A percentile compares a stretch with the other conserved stretches of the same genome.
Conservation (phyloP, 2,113 vertebrate species). For the Gopherus flavomarginatus region DNA sequence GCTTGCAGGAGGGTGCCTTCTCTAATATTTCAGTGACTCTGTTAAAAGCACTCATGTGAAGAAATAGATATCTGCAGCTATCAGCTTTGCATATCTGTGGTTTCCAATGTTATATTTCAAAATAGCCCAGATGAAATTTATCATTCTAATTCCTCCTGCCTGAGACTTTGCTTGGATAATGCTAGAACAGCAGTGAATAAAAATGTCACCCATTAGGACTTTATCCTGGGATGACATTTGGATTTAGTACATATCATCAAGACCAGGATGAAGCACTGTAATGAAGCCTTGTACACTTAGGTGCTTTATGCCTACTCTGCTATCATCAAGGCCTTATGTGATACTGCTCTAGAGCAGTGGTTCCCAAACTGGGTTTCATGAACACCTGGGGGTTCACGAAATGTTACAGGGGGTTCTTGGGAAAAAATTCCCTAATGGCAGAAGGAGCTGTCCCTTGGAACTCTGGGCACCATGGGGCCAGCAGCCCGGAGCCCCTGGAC, state of each 20-base stretch:
- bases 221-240: not conserved
- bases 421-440: too few species aligned
- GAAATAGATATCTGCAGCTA: not conserved
- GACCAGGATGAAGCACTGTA: not conserved
- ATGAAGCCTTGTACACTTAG: not conserved
- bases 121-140: not conserved
- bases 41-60: fast-evolving
- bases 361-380: too few species aligned
- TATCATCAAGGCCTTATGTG: not conserved
- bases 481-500: too few species aligned
- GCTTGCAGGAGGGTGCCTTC: not conserved
- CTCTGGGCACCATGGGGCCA: too few species aligned
- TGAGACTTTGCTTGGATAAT: not conserved
- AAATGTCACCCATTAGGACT: not conserved
- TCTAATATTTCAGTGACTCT: not conserved
- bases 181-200: not conserved
- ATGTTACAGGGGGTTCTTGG: too few species aligned
- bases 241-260: not conserved
- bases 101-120: not conserved
- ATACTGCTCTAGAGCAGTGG: not conserved
- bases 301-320: not conserved
- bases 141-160: not conserved
- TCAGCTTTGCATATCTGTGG: not conserved
- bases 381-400: too few species aligned
- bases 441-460: too few species aligned